Evolutionary conservation across 1,140 invertebrate species (phyloP).

Genomic region (Brachionus paranguensis): DNA sequence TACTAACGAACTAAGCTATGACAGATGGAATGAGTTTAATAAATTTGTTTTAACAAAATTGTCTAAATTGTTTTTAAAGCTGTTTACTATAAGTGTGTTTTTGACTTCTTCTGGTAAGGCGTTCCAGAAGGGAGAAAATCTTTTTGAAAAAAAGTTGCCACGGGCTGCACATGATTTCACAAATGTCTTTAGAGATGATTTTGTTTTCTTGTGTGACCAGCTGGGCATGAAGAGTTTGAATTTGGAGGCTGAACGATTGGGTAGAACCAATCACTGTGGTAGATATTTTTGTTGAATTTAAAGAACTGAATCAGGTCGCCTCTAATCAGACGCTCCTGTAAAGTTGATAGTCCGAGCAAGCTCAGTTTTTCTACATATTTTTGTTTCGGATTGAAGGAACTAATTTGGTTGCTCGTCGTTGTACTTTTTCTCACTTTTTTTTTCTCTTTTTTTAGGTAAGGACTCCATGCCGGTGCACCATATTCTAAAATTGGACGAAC

Average conservation of each 20-base stretch:
- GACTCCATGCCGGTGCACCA: neutral
- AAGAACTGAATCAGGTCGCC: constrained; percentile 7
- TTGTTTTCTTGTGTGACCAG: neutral
- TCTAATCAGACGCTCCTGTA: neutral
- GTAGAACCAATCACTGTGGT: neutral
- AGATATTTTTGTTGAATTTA: neutral
- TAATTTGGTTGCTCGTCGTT: constrained; percentile 15
- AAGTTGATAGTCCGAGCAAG: neutral
- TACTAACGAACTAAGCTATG: neutral
- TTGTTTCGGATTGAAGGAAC: constrained; percentile 4
- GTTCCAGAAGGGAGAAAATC: neutral
- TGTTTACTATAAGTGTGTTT: neutral
- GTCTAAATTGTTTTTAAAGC: neutral
- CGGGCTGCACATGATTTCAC: neutral
- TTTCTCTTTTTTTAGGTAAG: neutral
- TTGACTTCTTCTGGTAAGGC: constrained; percentile 5
- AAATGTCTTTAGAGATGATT: constrained; percentile 11
- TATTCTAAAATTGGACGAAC: constrained; percentile 23
- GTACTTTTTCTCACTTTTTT: neutral
- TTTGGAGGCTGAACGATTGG: neutral
- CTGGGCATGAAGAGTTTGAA: neutral
- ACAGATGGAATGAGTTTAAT: neutral
- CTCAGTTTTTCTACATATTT: neutral
- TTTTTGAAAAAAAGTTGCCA: neutral
- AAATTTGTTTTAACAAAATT: neutral